Conservation (phyloP, 1,140 invertebrate species). For the Aphis gossypii region DNA sequence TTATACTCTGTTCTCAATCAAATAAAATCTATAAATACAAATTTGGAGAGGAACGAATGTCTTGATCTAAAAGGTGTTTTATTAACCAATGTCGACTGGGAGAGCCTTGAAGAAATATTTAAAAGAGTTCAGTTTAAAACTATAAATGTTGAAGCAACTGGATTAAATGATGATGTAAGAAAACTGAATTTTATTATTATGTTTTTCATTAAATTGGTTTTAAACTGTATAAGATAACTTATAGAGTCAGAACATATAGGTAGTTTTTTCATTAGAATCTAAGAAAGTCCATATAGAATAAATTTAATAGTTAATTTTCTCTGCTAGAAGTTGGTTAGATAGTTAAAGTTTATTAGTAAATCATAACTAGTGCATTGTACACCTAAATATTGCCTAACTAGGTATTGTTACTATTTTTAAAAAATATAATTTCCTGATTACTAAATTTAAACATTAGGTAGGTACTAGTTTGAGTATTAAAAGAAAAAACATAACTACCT, state of each 20-base stretch:
- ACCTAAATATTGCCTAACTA: too few relatives aligned
- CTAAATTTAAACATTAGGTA: not conserved
- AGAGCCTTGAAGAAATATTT: constrained; percentile 79
- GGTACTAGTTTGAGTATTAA: not conserved
- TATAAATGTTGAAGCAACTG: constrained; percentile 62
- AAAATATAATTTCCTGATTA: not conserved
- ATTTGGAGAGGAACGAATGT: constrained; percentile 65
- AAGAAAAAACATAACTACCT: not conserved
- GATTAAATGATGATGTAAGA: constrained; percentile 62
- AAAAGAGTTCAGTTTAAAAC: constrained; percentile 68
- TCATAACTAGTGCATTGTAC: not conserved
- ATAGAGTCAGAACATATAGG: not conserved
- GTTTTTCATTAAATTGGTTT: not conserved
- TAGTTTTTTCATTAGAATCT: not conserved
- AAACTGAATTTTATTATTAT: not conserved
- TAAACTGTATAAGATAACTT: not conserved
- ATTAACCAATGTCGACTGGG: constrained; percentile 71
- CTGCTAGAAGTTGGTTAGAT: not conserved
- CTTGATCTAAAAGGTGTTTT: constrained; percentile 67
- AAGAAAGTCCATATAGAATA: not conserved
- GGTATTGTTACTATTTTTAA: not conserved
- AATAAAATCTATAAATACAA: constrained; percentile 65
- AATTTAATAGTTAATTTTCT: not conserved
- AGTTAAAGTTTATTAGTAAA: not conserved
- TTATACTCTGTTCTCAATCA: constrained; percentile 71